Conservation (phyloP, 2,888 invertebrate species). For the Leucophenga maculata region DNA sequence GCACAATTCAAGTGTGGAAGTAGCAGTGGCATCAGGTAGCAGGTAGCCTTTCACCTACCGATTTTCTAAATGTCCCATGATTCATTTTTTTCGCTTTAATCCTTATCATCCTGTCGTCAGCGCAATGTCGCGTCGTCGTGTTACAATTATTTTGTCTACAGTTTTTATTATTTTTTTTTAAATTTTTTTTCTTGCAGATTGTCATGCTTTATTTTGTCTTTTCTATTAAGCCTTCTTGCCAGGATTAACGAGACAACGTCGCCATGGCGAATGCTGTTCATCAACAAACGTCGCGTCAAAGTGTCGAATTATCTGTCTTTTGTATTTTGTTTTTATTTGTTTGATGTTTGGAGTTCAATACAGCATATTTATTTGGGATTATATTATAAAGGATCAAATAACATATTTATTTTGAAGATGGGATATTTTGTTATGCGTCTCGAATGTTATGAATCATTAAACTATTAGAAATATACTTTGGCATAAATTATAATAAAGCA, state of each 20-base stretch:
- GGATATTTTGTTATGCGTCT: no score
- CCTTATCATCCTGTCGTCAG: conserved; percentile 39
- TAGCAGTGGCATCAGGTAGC: conserved; percentile 7
- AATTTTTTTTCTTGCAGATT: neutral
- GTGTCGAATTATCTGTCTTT: no score
- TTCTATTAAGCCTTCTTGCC: conserved; percentile 11
- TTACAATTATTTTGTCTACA: conserved; percentile 39
- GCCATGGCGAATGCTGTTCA: no score
- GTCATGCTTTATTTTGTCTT: conserved; percentile 5
- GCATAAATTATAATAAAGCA: no score
- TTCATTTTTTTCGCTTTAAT: conserved; percentile 22
- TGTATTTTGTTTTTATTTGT: conserved; percentile 14
- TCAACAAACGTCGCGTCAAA: no score
- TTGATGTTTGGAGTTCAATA: neutral
- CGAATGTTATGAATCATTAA: neutral
- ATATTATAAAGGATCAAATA: neutral
- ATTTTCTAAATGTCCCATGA: neutral
- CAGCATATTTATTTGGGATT: conserved; percentile 3
- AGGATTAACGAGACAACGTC: conserved; percentile 12
- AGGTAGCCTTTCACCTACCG: conserved; percentile 21
- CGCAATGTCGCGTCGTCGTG: conserved; percentile 35
- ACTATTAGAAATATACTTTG: no score
- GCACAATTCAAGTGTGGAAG: neutral
- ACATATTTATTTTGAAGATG: neutral
- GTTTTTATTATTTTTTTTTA: conserved; percentile 13